These are phyloP conservation scores for Ctenopoma multispine DNA, from an alignment of 2,797 vertebrate genomes.

Conservation along the genomic window DNA sequence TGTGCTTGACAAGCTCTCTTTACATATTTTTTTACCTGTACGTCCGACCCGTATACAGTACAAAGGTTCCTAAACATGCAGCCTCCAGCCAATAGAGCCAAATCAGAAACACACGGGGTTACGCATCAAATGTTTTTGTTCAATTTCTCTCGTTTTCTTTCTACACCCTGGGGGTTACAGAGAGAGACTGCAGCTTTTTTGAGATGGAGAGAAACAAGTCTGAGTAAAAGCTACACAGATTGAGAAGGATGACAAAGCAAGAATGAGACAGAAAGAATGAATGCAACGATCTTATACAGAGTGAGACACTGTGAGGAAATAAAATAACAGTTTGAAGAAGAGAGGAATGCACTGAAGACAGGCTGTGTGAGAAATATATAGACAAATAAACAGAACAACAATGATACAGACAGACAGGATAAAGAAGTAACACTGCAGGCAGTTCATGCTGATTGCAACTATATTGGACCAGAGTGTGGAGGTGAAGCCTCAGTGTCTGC, in stretches of 20 bases:
- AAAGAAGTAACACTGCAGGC: slow-evolving; percentile 33
- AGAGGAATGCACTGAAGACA: neutral
- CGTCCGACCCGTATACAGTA: neutral
- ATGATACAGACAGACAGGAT: slow-evolving; percentile 1
- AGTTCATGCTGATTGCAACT: slow-evolving; percentile 57
- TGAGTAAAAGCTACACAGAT: slow-evolving; percentile 2
- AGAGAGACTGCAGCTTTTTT: slow-evolving; percentile 29
- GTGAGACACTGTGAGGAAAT: neutral
- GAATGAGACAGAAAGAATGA: slow-evolving; percentile 7
- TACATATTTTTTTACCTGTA: neutral
- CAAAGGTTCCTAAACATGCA: neutral
- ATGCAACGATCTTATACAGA: neutral
- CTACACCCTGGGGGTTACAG: neutral
- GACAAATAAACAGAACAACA: neutral
- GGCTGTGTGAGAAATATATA: neutral
- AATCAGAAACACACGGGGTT: neutral
- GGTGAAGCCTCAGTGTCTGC: slow-evolving; percentile 50
- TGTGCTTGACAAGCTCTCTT: slow-evolving; percentile 27
- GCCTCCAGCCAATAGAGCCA: neutral
- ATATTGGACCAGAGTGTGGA: slow-evolving; percentile 47
- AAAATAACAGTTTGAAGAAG: neutral
- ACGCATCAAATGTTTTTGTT: slow-evolving; percentile 2
- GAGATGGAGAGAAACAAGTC: neutral
- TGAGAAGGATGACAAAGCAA: slow-evolving; percentile 30
- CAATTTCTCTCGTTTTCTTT: slow-evolving; percentile 7